Evolutionary conservation across 2,797 vertebrate species (phyloP).

Genomic region (Malacoctenus gilli): DNA sequence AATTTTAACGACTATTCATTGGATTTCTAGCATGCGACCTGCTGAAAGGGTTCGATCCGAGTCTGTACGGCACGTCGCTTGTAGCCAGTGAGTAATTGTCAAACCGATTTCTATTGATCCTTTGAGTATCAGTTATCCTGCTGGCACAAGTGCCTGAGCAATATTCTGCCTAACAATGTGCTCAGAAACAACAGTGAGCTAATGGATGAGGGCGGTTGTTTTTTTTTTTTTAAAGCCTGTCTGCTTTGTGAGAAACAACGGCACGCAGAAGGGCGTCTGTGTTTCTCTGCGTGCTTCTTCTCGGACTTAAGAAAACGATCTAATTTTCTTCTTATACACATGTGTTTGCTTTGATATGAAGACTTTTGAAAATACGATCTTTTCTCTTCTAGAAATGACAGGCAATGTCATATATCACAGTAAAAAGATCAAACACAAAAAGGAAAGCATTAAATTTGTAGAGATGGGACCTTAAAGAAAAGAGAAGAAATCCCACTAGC

Average conservation of each 20-base stretch:
- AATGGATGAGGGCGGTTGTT: constrained; percentile 57
- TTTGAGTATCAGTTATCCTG: constrained; percentile 41
- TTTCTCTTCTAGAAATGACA: not conserved
- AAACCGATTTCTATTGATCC: constrained; percentile 50
- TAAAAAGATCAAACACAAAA: not conserved
- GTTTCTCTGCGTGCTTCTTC: not conserved
- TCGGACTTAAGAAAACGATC: constrained; percentile 8
- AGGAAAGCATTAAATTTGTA: not conserved
- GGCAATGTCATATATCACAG: not conserved
- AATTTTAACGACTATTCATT: constrained; percentile 1
- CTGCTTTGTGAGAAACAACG: constrained; percentile 22
- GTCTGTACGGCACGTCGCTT: constrained; percentile 40
- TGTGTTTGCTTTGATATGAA: not conserved
- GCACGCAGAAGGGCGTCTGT: no score
- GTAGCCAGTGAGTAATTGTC: constrained; percentile 40
- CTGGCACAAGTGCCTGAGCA: constrained; percentile 27
- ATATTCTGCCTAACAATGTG: constrained; percentile 38
- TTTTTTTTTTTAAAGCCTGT: constrained; percentile 46
- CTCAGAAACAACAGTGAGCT: constrained; percentile 35
- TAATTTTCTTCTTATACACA: not conserved
- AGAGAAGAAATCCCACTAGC: not conserved
- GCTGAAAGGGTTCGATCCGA: constrained; percentile 6
- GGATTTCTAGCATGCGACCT: constrained; percentile 1
- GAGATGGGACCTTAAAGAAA: no score
- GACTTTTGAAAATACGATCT: not conserved